Base-by-base conservation (phyloP, 2,888 invertebrate genomes). In the Proisotoma minuta region DNA sequence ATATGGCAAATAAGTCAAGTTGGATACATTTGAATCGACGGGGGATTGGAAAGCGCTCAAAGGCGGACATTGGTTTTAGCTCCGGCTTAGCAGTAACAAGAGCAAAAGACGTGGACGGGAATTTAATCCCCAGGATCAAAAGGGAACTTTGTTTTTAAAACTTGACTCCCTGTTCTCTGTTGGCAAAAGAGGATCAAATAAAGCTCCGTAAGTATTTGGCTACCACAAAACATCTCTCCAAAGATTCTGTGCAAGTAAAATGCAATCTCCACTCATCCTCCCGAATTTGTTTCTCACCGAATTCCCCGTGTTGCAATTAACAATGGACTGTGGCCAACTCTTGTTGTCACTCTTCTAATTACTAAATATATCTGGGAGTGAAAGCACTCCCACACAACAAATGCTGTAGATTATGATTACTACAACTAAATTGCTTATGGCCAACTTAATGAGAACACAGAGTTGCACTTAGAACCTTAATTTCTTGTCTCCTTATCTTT, bases 71-170 rank as follows among this genome's bases (percentile, higher is more conserved):
- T n/a, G n/a, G n/a, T n/a, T n/a, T n/a, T n/a, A n/a, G n/a, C n/a
- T n/a, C n/a, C n/a, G n/a, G n/a, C 12, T 34, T 8, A 34, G 12
- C 34, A 34, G 8, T 12, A 50, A 4, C 10, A 50, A 50, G 26
- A 24, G 50, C 15, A 8, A 26, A 50, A 23, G 26, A 20, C 58
- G 62, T 62, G 62, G 64, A 54, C 53, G 60, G 62, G 64, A 65
- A 65, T 68, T 68, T 68, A 68, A 68, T 68, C 68, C 68, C 53
- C 60, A 68, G 68, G 68, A 68, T 68, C 68, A 68, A 65, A 65
- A 49, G 57, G 64, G 65, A 68, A 68, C 62, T 68, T 65, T 68
- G 68, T 68, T 68, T 68, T 65, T 64, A 67, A n/a, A 68, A 68
- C 68, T 64, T 68, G 65, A 68, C 65, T 68, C 65, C 65, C 62